A percentile compares a stretch with the other conserved stretches of the same genome.
These are phyloP conservation scores for Pampusana beccarii DNA, from an alignment of 2,113 vertebrate species.

Conservation along the genomic window DNA sequence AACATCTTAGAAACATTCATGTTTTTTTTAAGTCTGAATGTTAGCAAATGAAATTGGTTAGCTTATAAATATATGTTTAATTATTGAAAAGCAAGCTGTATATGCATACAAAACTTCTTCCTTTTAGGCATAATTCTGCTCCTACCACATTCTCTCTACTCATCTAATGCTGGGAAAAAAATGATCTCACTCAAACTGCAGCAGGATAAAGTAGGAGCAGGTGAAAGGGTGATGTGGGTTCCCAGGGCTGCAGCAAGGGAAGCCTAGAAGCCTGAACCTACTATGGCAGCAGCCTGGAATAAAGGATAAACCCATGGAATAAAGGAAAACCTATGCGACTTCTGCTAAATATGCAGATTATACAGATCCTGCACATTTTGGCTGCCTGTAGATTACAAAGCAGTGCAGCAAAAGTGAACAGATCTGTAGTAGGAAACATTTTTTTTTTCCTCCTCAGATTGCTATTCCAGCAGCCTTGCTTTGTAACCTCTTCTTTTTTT, in stretches of 20 bases:
- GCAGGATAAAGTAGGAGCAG: rapidly evolving
- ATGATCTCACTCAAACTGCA: neutral
- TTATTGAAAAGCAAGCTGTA: neutral
- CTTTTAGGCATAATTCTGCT: neutral
- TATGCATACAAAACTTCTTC: neutral
- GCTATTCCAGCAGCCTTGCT: neutral
- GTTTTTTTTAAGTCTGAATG: neutral
- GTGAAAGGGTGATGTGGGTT: neutral
- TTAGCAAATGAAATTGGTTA: neutral
- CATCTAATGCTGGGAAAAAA: neutral
- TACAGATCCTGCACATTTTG: neutral
- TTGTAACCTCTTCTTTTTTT: neutral
- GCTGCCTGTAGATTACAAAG: neutral
- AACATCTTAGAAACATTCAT: neutral
- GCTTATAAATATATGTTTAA: neutral
- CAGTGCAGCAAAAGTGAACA: neutral
- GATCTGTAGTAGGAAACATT: neutral
- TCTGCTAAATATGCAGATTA: neutral
- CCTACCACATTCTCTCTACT: neutral
- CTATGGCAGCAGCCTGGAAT: neutral
- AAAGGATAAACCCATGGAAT: neutral
- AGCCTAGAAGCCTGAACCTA: rapidly evolving
- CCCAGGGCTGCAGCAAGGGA: neutral
- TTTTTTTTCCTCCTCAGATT: neutral
- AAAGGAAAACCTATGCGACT: neutral